phyloP scores from a whole-genome alignment of 2,888 invertebrate species.

The Alloscopus bannaensis region DNA sequence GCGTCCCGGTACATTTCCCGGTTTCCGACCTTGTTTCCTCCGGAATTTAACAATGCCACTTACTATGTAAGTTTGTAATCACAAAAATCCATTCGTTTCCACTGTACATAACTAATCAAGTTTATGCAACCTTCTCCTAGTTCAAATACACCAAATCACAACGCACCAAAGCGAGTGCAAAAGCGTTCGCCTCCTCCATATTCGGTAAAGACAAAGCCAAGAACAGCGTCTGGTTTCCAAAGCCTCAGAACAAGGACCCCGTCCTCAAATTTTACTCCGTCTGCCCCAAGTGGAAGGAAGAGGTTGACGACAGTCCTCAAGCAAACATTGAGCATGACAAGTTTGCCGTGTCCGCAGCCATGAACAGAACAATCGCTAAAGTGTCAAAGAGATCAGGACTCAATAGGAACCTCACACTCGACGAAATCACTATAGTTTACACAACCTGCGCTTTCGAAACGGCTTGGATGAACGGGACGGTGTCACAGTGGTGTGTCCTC shows the following conservation, averaged over 20 bases:
- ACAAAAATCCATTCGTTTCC: not conserved
- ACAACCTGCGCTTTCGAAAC: constrained; percentile 88
- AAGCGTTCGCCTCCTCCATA: constrained; percentile 84
- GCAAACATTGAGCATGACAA: constrained; percentile 78
- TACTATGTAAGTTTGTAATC: constrained; percentile 24
- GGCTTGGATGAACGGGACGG: constrained; percentile 82
- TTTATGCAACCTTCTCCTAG: not conserved
- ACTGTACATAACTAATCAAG: too few species aligned
- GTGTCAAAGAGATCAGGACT: constrained; percentile 81
- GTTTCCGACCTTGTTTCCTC: constrained; percentile 58
- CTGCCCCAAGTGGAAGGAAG: constrained; percentile 83
- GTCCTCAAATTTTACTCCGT: constrained; percentile 87
- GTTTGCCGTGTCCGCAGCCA: constrained; percentile 79
- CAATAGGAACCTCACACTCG: constrained; percentile 77
- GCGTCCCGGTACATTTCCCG: constrained; percentile 43
- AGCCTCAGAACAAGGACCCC: constrained; percentile 81
- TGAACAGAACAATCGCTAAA: constrained; percentile 79
- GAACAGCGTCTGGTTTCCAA: constrained; percentile 80
- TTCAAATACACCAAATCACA: constrained; percentile 84
- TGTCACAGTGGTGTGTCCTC: constrained; percentile 88
- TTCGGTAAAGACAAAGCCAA: constrained; percentile 81
- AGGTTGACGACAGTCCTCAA: constrained; percentile 82
- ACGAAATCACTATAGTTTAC: constrained; percentile 82
- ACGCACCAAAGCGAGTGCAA: constrained; percentile 85
- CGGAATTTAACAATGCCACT: constrained; percentile 44